Base-by-base conservation (phyloP, 1,140 invertebrate genomes). In the Sweltsa coloradensis region DNA sequence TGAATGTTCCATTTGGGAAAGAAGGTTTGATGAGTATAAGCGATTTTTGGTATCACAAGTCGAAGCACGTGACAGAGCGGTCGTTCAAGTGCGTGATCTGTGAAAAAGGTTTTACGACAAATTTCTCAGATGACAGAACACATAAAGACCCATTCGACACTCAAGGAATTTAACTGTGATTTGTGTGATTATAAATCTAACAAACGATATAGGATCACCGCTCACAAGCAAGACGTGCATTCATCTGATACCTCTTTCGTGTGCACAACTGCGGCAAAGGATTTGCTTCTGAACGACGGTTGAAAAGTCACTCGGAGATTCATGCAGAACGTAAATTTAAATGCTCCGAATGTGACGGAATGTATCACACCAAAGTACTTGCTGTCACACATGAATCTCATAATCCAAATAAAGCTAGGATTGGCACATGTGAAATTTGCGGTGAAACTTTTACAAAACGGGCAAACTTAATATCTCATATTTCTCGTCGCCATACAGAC, bases 81-180 rank as follows among this genome's bases (percentile, higher is more conserved):
- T 78, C 78, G 0, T 84, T 75, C 60, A 64, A 74, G 2, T 84
- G 81, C 58, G 70, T 75, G 14, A 67, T 72, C 34, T 84, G 81
- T 55, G 63, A 69, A 3, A 83, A 84, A 53, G n/a, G 69, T 70
- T 2, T 84, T 83, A 65, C 63, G 60, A 19, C 25, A 51, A 9
- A n/a, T n/a, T n/a, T n/a, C n/a, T n/a, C n/a, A n/a, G n/a, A n/a
- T n/a, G n/a, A n/a, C n/a, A n/a, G n/a, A n/a, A n/a, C 45, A 47
- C 21, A 39, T 6, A 7, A 47, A 47, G 13, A n/a, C 31, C 3
- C 21, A 46, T 21, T 5, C 34, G 26, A 23, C 7, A 1, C 5
- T 14, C 5, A 19, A 24, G 31, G 39, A 4, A 16, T 6, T 24
- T 16, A 16, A 36, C 16, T 46, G 44, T 37, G 27, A 34, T 16